Evolutionary conservation across 2,888 invertebrate species (phyloP), one percentile per base, ranked within the genome.

Genomic region (Dorcus hopei): DNA sequence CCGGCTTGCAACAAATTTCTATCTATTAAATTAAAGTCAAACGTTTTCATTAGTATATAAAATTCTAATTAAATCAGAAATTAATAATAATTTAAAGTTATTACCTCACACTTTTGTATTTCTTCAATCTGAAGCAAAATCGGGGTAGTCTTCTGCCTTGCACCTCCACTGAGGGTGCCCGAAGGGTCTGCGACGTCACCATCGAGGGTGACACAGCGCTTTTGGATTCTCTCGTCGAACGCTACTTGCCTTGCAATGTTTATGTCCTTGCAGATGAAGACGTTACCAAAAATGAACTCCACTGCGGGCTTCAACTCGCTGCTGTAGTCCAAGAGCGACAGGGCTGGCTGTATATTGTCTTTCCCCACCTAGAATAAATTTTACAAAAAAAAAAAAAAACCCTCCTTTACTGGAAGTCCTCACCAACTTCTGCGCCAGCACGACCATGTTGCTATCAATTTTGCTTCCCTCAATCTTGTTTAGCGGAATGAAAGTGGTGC

Each of bases 101-200:
- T 59, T 65, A 76, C 77, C 68, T 77, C 76, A 48, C 64, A 65
- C 49, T 80, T 71, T 61, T 80, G 79, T 39, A 90, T 79, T 70
- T 86, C 83, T 38, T 82, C 77, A 54, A 88, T 70, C 64, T 84
- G 82, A 14, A 83, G 70, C 26, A 89, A 77, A 61, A 87, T 74
- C 11, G 87, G 85, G 0, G 70, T 79, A 2, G 81, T 81, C 77
- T 83, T 84, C 4, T 82, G 81, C 42, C 81, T 74, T 0, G 91
- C 85, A 74, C 98, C 98, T 71, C 98, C 98, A 55, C 93, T 88
- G 39, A 98, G 81, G 7, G 90, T 90, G 68, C 98, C 99, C 52
- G 88, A 82, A 0, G 98, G 96, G 79, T 96, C 95, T 66, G 91
- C 89, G 39, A 91, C 87, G 76, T 98, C 97, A 0, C 98, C 99